A percentile compares a stretch with the other conserved stretches of the same genome.
These are phyloP conservation scores for Hypocryptadius cinnamomeus DNA, from an alignment of 2,113 vertebrate species.

Conservation along the genomic window DNA sequence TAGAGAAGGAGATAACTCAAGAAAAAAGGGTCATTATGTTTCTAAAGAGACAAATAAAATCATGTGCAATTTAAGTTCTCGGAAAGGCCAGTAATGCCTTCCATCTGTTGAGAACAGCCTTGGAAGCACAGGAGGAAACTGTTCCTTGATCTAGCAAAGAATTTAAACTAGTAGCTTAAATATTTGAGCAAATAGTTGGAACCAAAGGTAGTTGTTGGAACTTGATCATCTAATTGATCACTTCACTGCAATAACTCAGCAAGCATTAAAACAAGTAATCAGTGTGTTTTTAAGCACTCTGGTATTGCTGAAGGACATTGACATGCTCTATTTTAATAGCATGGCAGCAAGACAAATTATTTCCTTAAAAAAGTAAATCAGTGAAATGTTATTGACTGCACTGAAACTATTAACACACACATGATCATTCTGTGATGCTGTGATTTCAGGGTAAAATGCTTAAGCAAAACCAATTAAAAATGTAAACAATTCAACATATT, in stretches of 20 bases:
- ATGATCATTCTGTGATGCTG: neutral
- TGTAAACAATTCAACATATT: neutral
- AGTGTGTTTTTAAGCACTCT: neutral
- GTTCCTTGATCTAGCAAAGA: neutral
- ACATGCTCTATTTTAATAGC: neutral
- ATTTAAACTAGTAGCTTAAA: neutral
- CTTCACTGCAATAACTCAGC: neutral
- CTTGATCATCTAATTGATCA: neutral
- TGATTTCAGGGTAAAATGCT: neutral
- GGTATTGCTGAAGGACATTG: neutral
- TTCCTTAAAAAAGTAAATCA: neutral
- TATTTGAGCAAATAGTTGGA: neutral
- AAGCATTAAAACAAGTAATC: neutral
- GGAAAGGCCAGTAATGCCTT: constrained; percentile 27
- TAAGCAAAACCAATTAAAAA: neutral
- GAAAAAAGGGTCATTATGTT: constrained; percentile 1
- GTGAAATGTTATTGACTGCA: neutral
- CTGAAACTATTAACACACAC: neutral
- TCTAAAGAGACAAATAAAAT: constrained; percentile 50
- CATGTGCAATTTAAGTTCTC: constrained; percentile 24
- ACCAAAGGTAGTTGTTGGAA: neutral
- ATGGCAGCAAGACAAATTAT: neutral
- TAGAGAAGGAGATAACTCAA: constrained; percentile 9
- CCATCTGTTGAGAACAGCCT: constrained; percentile 10
- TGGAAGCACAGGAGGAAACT: neutral